Evolutionary conservation across 2,888 invertebrate genomes (phyloP), one percentile per base, ranked within the genome.

Genomic region (Cephus pygmeus): DNA sequence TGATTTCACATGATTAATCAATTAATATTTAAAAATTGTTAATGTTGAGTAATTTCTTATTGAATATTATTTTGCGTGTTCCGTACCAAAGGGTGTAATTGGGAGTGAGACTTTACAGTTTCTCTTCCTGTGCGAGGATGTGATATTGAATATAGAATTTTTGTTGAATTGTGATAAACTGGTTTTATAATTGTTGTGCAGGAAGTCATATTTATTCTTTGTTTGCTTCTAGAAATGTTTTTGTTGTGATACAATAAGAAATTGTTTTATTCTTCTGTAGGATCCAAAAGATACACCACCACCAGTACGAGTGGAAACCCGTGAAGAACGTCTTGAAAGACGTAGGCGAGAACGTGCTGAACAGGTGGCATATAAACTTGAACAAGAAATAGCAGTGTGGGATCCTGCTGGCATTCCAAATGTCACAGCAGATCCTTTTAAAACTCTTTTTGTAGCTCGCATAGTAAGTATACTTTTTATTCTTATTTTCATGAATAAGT

Each of bases 331-430:
- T 0, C 91, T 97, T 76, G 99, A 99, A 90, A 92, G 98, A 78
- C 94, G 98, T 84, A 94, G 98, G 34, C 94, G 97, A 76, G 99
- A 99, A 92, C 94, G 98, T 83, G 98, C 98, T 0, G 99, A 99
- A 92, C 98, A 99, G 93, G 97, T 97, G 33, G 98, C 99, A 0
- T 99, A 99, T 92, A 98, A 98, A 92, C 93, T 99, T 76, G 99
- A 99, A 91, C 99, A 99, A 90, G 99, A 98, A 92, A 98, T 99
- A 79, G 98, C 98, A 0, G 93, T 98, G 75, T 99, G 99, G 99
- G 98, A 98, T 92, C 99, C 99, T 1, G 94, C 95, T 74, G 94
- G 95, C 78, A 95, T 95, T 73, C 92, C 95, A 4, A 94, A 94
- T 85, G 95, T 96, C 1, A 98, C 98, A 0, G 94, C 95, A 12